Conservation (phyloP, 1,140 invertebrate species). For the Phocides pigmalion region DNA sequence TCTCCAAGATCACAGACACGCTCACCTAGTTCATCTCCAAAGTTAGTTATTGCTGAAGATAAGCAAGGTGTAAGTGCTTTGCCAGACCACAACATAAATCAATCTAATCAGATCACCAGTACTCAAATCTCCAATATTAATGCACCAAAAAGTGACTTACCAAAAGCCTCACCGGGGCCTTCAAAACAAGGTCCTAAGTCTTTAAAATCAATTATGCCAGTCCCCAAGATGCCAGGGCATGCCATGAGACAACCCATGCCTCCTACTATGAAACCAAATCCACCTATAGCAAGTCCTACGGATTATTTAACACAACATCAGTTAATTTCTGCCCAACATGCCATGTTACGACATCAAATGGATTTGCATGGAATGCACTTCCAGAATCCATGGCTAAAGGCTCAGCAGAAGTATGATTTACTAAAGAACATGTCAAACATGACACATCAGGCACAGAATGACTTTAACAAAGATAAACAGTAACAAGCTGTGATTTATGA, state of each 20-base stretch:
- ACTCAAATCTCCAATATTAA: slow-evolving; percentile 61
- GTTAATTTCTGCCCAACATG: slow-evolving; percentile 55
- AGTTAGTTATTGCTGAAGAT: slow-evolving; percentile 81
- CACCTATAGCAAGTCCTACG: slow-evolving; percentile 50
- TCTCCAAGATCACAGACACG: slow-evolving; percentile 76
- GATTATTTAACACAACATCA: slow-evolving; percentile 62
- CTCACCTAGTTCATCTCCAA: slow-evolving; percentile 82
- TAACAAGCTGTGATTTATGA: slow-evolving; percentile 29
- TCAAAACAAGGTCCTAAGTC: slow-evolving; percentile 67
- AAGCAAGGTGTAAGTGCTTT: slow-evolving; percentile 64
- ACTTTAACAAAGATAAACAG: slow-evolving; percentile 73
- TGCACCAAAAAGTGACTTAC: slow-evolving; percentile 58
- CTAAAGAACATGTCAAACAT: slow-evolving; percentile 71
- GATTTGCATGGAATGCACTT: slow-evolving; percentile 66
- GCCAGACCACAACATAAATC: slow-evolving; percentile 61
- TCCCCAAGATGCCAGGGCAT: slow-evolving; percentile 51
- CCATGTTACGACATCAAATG: slow-evolving; percentile 67
- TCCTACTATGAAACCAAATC: slow-evolving; percentile 50
- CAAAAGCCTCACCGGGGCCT: slow-evolving; percentile 57
- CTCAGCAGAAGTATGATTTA: slow-evolving; percentile 67
- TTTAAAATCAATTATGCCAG: slow-evolving; percentile 60
- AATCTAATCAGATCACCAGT: slow-evolving; percentile 74
- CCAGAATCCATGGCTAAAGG: slow-evolving; percentile 67
- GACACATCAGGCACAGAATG: slow-evolving; percentile 64
- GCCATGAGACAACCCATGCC: slow-evolving; percentile 59